Conservation (phyloP, 1,140 invertebrate species). For the Anastrepha ludens region DNA sequence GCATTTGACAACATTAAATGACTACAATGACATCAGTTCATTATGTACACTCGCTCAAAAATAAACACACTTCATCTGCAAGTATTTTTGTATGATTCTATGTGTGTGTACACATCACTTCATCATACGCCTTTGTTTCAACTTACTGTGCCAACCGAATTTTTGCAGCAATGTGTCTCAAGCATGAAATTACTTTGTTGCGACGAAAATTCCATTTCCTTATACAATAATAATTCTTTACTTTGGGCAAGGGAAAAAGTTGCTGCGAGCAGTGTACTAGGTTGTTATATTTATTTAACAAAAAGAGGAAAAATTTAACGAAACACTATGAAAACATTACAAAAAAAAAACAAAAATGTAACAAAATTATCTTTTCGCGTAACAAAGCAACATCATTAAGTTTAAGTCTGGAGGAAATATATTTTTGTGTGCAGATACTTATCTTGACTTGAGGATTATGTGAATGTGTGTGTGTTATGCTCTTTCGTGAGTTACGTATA, state of each 20-base stretch:
- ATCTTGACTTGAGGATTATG: constrained; percentile 36
- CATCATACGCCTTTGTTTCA: constrained; percentile 19
- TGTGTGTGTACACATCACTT: not conserved
- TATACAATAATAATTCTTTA: not conserved
- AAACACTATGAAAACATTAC: not conserved
- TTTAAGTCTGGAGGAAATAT: constrained; percentile 27
- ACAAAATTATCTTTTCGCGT: constrained; percentile 42
- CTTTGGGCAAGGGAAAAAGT: not conserved
- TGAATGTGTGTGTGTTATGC: not conserved
- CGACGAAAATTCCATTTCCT: constrained; percentile 2
- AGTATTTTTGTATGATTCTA: not conserved
- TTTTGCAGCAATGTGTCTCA: constrained; percentile 11
- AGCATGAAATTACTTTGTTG: constrained; percentile 38
- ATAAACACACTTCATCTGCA: not conserved
- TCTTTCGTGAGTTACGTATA: constrained; percentile 39
- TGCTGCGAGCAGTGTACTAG: not conserved
- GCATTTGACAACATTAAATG: not conserved
- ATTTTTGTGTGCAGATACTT: constrained; percentile 18
- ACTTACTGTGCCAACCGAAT: not conserved
- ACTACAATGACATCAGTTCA: not conserved
- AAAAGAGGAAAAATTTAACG: not conserved
- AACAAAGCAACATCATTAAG: constrained; percentile 52
- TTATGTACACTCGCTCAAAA: not conserved
- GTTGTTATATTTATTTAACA: not conserved
- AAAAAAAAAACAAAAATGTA: constrained; percentile 29